A percentile compares a stretch with the other conserved stretches of the same genome.
Evolutionary conservation across 2,113 vertebrate genomes (phyloP).

Genomic region (Lethenteron reissneri): DNA sequence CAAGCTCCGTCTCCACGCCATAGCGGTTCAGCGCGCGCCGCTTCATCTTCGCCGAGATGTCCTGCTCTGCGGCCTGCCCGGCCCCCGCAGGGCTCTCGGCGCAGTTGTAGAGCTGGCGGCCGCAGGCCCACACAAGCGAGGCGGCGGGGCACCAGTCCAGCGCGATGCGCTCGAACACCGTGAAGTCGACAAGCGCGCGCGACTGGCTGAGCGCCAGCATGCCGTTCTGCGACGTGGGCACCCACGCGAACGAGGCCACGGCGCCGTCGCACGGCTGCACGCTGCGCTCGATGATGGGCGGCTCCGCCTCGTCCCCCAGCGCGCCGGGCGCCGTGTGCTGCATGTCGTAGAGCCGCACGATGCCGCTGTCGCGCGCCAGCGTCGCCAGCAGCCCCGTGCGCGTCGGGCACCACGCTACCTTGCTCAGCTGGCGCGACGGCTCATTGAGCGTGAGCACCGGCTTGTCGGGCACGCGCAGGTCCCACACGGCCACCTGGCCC

Average conservation of each 20-base stretch:
- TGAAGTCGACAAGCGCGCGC: slow-evolving; percentile 85
- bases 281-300: slow-evolving; percentile 85
- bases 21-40: slow-evolving; percentile 70
- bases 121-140: slow-evolving; percentile 89
- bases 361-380: slow-evolving; percentile 74
- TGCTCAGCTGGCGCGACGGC: slow-evolving; percentile 77
- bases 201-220: slow-evolving; percentile 92
- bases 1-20: slow-evolving; percentile 70
- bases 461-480: slow-evolving; percentile 90
- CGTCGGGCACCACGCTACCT: slow-evolving; percentile 91
- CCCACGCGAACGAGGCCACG: slow-evolving; percentile 91
- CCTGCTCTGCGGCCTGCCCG: slow-evolving; percentile 39
- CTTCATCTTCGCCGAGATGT: slow-evolving; percentile 89
- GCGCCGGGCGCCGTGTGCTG: slow-evolving; percentile 80
- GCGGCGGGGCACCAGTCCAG: slow-evolving; percentile 84
- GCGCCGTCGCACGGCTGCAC: slow-evolving; percentile 64
- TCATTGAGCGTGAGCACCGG: slow-evolving; percentile 80
- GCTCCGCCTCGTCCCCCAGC: slow-evolving; percentile 86
- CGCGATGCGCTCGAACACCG: slow-evolving; percentile 89
- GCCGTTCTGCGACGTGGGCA: slow-evolving; percentile 80
- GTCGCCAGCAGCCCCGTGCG: slow-evolving; percentile 78
- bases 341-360: slow-evolving; percentile 92
- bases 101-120: slow-evolving; percentile 74
- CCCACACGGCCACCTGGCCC: slow-evolving; percentile 97
- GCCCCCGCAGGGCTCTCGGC: slow-evolving; percentile 68